Conservation (phyloP, 1,140 invertebrate genomes). For the Druon quercuslanigerum region DNA sequence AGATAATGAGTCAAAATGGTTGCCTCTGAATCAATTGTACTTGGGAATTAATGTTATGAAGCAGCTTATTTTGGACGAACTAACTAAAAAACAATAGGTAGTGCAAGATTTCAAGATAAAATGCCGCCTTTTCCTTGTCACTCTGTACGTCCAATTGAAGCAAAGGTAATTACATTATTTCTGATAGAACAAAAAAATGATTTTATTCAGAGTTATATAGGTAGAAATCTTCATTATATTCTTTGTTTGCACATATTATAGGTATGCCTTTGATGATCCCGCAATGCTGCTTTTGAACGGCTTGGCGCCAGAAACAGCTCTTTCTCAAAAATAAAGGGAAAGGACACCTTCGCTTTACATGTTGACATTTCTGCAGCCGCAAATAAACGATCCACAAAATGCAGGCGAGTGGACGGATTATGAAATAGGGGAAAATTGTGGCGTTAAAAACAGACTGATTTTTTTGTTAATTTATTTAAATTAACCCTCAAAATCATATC, state of each 20-base stretch:
- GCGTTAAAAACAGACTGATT: no score
- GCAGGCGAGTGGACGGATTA: no score
- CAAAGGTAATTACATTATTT: neutral
- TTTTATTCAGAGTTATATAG: no score
- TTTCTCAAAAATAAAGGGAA: neutral
- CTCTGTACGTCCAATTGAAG: neutral
- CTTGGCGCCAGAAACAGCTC: neutral
- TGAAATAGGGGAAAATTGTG: no score
- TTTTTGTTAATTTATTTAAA: no score
- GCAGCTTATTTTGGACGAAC: neutral
- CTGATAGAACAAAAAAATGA: no score
- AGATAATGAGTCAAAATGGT: neutral
- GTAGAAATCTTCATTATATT: no score
- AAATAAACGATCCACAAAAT: neutral
- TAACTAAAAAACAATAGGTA: neutral
- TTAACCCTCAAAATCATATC: no score
- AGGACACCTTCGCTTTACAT: neutral
- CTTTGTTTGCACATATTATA: neutral
- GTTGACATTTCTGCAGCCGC: neutral
- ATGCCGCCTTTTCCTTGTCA: slow-evolving; percentile 7
- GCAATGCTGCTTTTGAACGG: neutral
- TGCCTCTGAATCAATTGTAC: neutral
- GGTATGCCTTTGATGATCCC: slow-evolving; percentile 5
- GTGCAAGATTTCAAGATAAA: neutral
- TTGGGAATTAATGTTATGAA: neutral